A percentile compares a stretch with the other conserved stretches of the same genome.
These are phyloP conservation scores for Carassius auratus DNA, from an alignment of 2,113 vertebrate species.

Conservation along the genomic window DNA sequence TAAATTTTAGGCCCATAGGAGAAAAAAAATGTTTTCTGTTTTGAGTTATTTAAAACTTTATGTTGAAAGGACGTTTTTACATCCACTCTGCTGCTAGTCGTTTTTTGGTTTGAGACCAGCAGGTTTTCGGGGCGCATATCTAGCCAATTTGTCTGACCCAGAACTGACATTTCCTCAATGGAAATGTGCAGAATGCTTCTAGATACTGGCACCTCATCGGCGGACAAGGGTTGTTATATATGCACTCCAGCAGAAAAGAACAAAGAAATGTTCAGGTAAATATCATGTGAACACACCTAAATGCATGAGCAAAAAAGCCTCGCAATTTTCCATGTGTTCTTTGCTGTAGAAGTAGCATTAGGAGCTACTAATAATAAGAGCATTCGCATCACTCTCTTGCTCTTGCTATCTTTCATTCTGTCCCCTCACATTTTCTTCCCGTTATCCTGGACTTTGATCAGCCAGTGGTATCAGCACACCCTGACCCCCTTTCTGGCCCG, in stretches of 20 bases:
- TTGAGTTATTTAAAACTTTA: not conserved
- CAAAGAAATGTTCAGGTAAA: not conserved
- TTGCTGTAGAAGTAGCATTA: conserved; percentile 23
- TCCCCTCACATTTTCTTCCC: conserved; percentile 30
- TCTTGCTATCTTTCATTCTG: conserved; percentile 14
- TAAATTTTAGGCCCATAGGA: no score
- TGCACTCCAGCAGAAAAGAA: not conserved
- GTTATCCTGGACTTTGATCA: conserved; percentile 56
- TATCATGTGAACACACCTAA: not conserved
- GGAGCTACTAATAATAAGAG: not conserved
- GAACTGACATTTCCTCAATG: not conserved
- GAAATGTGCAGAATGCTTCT: not conserved
- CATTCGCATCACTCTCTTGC: not conserved
- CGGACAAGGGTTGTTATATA: not conserved
- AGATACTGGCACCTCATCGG: not conserved
- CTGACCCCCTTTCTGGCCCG: not conserved
- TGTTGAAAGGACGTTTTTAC: not conserved
- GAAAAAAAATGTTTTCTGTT: no score
- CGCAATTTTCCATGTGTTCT: not conserved
- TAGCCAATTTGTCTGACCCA: conserved; percentile 5
- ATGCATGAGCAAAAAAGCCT: conserved; percentile 9
- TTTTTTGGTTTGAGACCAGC: conserved; percentile 5
- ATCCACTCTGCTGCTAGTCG: not conserved
- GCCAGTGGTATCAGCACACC: conserved; percentile 28
- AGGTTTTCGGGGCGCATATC: not conserved